Percentiles rank a stretch among this genome's conserved stretches.
Evolutionary conservation across 1,140 invertebrate species (phyloP).

Genomic region (Akabosia matsudoensis): DNA sequence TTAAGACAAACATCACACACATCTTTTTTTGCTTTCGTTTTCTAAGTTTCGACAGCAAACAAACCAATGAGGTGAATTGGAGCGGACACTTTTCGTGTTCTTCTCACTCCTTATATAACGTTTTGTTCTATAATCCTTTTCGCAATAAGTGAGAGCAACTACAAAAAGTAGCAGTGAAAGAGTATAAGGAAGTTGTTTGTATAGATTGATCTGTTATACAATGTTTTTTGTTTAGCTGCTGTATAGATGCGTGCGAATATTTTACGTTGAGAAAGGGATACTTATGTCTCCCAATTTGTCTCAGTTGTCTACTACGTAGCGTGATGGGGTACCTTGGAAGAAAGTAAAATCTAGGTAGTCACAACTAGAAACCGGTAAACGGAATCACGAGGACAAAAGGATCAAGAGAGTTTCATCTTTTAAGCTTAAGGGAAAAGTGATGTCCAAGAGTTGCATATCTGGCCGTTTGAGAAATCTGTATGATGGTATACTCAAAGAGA

Average conservation of each 20-base stretch:
- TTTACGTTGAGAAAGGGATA: no score
- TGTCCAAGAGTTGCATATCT: no score
- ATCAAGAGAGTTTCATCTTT: neutral
- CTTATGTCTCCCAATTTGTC: no score
- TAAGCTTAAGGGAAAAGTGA: no score
- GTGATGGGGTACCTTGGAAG: no score
- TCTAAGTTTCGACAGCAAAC: neutral
- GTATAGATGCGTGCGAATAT: no score
- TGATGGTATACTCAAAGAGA: no score
- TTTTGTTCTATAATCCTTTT: neutral
- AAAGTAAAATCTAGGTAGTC: neutral
- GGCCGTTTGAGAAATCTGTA: no score
- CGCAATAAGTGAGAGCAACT: neutral
- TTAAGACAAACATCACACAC: conserved; percentile 11
- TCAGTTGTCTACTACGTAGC: no score
- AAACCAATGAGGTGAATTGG: conserved; percentile 18
- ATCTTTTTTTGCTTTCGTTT: neutral
- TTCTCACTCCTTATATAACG: neutral
- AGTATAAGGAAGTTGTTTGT: neutral
- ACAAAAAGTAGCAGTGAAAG: neutral
- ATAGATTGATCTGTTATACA: neutral
- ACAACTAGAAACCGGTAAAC: neutral
- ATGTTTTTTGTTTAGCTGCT: no score
- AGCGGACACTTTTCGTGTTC: neutral
- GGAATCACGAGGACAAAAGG: neutral